Evolutionary conservation across 1,140 invertebrate genomes (phyloP).

Genomic region (Lerema accius): DNA sequence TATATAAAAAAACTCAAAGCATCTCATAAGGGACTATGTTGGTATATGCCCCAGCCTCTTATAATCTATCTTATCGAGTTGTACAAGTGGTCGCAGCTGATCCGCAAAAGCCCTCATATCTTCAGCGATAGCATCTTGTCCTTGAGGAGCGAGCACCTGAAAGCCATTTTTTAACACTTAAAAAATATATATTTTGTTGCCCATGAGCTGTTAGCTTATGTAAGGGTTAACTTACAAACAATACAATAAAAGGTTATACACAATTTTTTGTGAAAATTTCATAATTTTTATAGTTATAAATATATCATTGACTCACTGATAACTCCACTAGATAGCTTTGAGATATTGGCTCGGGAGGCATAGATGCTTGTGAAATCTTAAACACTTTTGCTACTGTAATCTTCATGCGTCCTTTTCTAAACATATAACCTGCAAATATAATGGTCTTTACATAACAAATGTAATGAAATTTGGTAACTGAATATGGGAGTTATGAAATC

Average conservation of each 20-base stretch:
- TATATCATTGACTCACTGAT: constrained; percentile 88
- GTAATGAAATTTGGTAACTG: no score
- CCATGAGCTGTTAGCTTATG: not conserved
- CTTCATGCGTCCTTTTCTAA: constrained; percentile 98
- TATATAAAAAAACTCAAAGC: no score
- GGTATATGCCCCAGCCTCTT: constrained; percentile 87
- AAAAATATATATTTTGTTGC: constrained; percentile 7
- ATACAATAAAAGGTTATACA: no score
- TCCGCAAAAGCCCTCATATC: constrained; percentile 98
- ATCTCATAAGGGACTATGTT: no score
- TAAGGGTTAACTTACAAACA: no score
- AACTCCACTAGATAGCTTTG: constrained; percentile 97
- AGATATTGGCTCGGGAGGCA: constrained; percentile 92
- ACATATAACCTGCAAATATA: constrained; percentile 90
- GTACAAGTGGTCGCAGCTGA: constrained; percentile 95
- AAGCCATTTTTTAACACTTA: constrained; percentile 28
- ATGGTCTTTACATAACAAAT: not conserved
- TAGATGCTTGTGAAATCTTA: constrained; percentile 87
- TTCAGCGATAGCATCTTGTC: constrained; percentile 97
- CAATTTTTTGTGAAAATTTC: no score
- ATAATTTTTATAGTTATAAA: no score
- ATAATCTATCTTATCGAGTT: constrained; percentile 96
- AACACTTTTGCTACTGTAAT: constrained; percentile 97
- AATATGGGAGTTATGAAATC: no score
- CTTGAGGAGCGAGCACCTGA: constrained; percentile 93